phyloP scores from a whole-genome alignment of 2,888 invertebrate genomes.

The Rhagonycha fulva region DNA sequence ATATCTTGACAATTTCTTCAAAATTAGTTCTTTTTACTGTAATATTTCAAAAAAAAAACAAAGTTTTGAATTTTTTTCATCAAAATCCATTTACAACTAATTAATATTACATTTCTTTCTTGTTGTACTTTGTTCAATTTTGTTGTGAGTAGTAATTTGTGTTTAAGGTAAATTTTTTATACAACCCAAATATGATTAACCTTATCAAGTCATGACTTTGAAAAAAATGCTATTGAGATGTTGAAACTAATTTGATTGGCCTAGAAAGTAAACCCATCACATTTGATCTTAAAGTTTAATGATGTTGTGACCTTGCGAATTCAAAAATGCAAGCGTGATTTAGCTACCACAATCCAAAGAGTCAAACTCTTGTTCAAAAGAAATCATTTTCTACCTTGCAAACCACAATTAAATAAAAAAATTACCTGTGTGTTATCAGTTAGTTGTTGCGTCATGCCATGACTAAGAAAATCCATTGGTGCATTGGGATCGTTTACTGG shows the following conservation, averaged over 20 bases:
- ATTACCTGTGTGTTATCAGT: conserved; percentile 47
- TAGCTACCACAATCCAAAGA: not conserved
- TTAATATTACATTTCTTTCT: too few species aligned
- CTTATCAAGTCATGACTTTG: too few species aligned
- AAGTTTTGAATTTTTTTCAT: too few species aligned
- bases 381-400: not conserved
- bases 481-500: conserved; percentile 61
- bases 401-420: not conserved
- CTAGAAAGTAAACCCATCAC: not conserved
- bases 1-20: too few species aligned
- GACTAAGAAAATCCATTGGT: conserved; percentile 61
- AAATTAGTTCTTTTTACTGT: too few species aligned
- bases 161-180: too few species aligned
- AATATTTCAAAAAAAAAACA: too few species aligned
- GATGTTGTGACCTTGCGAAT: not conserved
- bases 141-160: too few species aligned
- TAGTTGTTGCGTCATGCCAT: conserved; percentile 41
- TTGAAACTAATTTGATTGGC: not conserved
- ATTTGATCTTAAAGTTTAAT: not conserved
- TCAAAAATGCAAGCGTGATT: not conserved
- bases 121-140: too few species aligned
- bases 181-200: too few species aligned
- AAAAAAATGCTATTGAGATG: too few species aligned
- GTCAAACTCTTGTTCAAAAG: not conserved
- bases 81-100: too few species aligned